These are phyloP conservation scores for Yoshiicerus persimilis DNA, from an alignment of 1,140 invertebrate species.

Conservation along the genomic window DNA sequence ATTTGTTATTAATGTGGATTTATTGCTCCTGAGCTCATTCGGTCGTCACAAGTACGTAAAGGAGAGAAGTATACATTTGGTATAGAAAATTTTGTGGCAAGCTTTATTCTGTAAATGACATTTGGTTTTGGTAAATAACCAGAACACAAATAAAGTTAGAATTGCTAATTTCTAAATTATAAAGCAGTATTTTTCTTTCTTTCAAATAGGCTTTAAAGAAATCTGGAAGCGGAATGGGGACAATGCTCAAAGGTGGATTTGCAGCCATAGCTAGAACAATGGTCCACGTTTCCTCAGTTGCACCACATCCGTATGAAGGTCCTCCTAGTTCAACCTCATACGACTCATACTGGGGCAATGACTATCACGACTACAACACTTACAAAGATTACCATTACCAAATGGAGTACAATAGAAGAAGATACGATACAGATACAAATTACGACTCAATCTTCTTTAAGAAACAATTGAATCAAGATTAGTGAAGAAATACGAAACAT, in stretches of 20 bases:
- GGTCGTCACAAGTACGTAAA: too few species aligned
- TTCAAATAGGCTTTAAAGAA: slow-evolving; percentile 1
- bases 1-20: too few species aligned
- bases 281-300: background rate
- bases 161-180: background rate
- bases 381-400: background rate
- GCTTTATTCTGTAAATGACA: too few species aligned
- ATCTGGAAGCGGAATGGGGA: slow-evolving; percentile 5
- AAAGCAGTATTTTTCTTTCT: background rate
- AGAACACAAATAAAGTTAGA: too few species aligned
- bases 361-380: background rate
- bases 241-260: background rate
- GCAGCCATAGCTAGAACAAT: background rate
- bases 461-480: background rate
- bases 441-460: background rate
- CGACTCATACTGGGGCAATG: background rate
- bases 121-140: too few species aligned
- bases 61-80: too few species aligned
- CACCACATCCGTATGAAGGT: background rate
- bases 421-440: background rate
- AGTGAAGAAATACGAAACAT: background rate
- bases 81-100: too few species aligned
- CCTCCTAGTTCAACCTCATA: background rate
- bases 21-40: too few species aligned
- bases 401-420: background rate